These are phyloP conservation scores for Dynastes grantii DNA, from an alignment of 2,888 invertebrate genomes.

Conservation along the genomic window DNA sequence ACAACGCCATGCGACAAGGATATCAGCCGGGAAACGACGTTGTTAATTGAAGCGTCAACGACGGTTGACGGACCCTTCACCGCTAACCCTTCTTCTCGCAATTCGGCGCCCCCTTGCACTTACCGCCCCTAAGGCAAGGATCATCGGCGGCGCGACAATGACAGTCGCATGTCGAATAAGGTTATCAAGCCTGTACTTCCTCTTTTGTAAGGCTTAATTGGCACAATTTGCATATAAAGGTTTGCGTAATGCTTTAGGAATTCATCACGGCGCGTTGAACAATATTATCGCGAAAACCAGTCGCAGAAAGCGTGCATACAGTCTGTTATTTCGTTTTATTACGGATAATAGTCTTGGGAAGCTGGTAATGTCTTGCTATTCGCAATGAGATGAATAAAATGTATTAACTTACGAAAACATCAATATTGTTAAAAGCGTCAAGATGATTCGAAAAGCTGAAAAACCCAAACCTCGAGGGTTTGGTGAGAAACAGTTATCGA, in stretches of 20 bases:
- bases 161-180: slow-evolving; percentile 35
- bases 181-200: slow-evolving; percentile 30
- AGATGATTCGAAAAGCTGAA: background rate
- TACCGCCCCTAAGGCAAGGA: slow-evolving; percentile 15
- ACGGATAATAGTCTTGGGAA: background rate
- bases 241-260: slow-evolving; percentile 30
- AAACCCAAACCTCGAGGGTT: no score
- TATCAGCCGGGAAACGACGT: background rate
- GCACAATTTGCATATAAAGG: slow-evolving; percentile 33
- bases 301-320: background rate
- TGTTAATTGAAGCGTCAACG: slow-evolving; percentile 39
- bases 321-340: background rate
- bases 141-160: slow-evolving; percentile 9
- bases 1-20: background rate
- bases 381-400: background rate
- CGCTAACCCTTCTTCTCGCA: background rate
- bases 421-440: background rate
- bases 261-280: background rate
- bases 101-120: background rate
- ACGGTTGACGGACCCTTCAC: slow-evolving; percentile 6
- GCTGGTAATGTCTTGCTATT: background rate
- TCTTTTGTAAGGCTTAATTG: slow-evolving; percentile 29
- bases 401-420: background rate
- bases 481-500: no score
- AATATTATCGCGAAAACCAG: background rate